Percentiles rank a stretch among this genome's conserved stretches.
Evolutionary conservation across 2,888 invertebrate species (phyloP).

Genomic region (Alloscopus bannaensis): DNA sequence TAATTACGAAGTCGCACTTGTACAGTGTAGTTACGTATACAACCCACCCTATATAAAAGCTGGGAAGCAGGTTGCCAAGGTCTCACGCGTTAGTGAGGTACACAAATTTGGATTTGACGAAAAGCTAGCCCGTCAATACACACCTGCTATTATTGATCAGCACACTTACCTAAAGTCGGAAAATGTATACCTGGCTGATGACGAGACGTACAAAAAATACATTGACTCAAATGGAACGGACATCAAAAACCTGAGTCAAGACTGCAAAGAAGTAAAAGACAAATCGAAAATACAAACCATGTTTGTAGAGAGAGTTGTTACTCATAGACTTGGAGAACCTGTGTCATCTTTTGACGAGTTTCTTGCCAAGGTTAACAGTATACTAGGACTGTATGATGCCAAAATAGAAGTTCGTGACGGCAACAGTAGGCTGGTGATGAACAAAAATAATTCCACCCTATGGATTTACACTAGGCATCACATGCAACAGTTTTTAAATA

Average conservation of each 20-base stretch:
- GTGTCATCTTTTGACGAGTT: neutral
- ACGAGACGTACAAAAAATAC: no score
- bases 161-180: no score
- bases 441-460: neutral
- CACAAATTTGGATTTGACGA: constrained; percentile 1
- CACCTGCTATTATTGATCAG: neutral
- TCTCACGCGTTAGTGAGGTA: neutral
- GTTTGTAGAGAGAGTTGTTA: neutral
- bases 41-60: constrained; percentile 9
- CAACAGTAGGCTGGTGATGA: neutral
- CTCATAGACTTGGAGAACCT: neutral
- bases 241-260: no score
- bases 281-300: no score
- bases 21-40: constrained; percentile 36
- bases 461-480: neutral
- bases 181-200: no score
- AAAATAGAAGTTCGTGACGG: neutral
- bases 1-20: constrained; percentile 39
- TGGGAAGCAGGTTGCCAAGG: neutral
- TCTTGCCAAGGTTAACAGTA: neutral
- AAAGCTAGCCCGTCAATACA: neutral
- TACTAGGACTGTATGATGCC: neutral
- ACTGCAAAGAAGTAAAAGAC: no score
- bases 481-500: neutral
- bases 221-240: no score